These are phyloP conservation scores for Anolis carolinensis DNA, from an alignment of 2,113 vertebrate species.

Conservation along the genomic window DNA sequence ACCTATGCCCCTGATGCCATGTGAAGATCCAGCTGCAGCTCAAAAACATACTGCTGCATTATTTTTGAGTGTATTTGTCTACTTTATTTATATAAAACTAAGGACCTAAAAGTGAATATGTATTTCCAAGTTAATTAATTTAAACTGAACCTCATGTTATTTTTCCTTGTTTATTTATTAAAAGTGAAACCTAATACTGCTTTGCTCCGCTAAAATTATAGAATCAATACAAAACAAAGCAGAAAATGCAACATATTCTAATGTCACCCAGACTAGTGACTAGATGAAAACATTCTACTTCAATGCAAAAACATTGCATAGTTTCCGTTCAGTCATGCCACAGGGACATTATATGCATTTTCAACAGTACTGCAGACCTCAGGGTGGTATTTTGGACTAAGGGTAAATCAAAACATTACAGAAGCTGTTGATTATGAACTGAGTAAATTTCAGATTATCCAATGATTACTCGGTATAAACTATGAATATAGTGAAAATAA, in stretches of 20 bases:
- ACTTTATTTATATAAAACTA: background rate
- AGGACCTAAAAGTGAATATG: background rate
- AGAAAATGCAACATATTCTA: too few relatives aligned
- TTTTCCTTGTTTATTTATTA: background rate
- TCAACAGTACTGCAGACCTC: background rate
- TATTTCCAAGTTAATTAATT: background rate
- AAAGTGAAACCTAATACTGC: background rate
- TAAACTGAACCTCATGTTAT: background rate
- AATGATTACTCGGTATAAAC: slow-evolving; percentile 2
- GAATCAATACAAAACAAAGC: too few relatives aligned
- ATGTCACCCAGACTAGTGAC: too few relatives aligned
- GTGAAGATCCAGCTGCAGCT: background rate
- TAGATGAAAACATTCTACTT: background rate
- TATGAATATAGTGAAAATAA: background rate
- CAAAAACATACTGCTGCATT: background rate
- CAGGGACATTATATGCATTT: background rate
- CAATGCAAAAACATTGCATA: too few relatives aligned
- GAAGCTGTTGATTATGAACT: background rate
- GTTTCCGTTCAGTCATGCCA: too few relatives aligned
- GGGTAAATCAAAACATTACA: background rate
- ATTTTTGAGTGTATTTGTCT: background rate
- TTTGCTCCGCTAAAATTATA: background rate
- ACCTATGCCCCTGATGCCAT: too few relatives aligned
- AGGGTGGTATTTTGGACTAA: background rate
- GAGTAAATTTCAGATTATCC: background rate